Base-by-base conservation (phyloP, 2,797 vertebrate species). In the Sebastes miniatus region DNA sequence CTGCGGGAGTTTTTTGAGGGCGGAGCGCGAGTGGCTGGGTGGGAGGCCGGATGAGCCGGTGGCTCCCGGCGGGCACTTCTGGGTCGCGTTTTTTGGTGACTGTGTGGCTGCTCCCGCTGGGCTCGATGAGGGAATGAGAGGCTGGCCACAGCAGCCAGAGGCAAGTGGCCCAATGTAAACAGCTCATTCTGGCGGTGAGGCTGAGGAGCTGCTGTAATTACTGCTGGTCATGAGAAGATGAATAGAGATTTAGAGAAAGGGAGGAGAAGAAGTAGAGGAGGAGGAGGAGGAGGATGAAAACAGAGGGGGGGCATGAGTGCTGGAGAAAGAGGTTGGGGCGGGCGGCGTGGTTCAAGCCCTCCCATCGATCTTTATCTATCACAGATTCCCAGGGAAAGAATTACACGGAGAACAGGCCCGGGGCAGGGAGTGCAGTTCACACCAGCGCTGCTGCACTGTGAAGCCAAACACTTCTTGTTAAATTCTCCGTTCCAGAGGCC, bases 91-190 rank as follows among this genome's bases (percentile, higher is more conserved):
- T 84, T 83, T 83, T 67, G 84, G 85, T 87, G 79, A 87, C 79
- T 64, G 81, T 82, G 79, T n/a, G 83, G 88, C 79, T 86, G 85
- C 84, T 83, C 83, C 80, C 27, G 71, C 79, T 67, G 84, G 7
- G 64, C 83, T 81, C 69, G 32, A 81, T 72, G 70, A 43, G 73
- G 77, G 82, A 71, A 76, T 34, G 74, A 80, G 81, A 85, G 81
- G 83, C 61, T 66, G 82, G 81, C 86, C 80, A 76, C 86, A 84
- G 75, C 70, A 80, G 83, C 91, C 90, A 85, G 84, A 90, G 85
- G 89, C 87, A 68, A 90, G 89, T 73, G 88, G 87, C 86, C 86
- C 84, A 89, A 80, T 82, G 88, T 92, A 92, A 95, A 95, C 92
- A 91, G 82, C 80, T 91, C 74, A 61, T 84, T 89, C 79, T 88